Evolutionary conservation across 2,797 vertebrate species (phyloP).

Genomic region (Sebastes hubbsi): DNA sequence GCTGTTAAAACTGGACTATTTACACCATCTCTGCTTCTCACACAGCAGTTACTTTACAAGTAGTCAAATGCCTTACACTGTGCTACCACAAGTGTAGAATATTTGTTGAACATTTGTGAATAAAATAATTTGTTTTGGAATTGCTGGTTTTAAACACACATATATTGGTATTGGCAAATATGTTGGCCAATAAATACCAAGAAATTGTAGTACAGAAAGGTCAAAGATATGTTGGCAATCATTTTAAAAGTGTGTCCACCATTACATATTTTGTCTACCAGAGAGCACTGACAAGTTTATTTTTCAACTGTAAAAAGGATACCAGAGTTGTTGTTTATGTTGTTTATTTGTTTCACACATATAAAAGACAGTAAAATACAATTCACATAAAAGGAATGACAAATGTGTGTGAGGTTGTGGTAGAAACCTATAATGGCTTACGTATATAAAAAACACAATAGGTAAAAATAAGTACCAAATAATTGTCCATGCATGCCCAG

Average conservation of each 20-base stretch:
- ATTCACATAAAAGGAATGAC: no score
- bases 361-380: no score
- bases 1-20: neutral
- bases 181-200: neutral
- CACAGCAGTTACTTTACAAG: neutral
- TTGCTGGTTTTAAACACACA: neutral
- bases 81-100: neutral
- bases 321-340: no score
- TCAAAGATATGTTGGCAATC: neutral
- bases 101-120: neutral
- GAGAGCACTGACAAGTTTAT: neutral
- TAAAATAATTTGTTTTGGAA: neutral
- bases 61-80: neutral
- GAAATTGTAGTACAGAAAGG: neutral
- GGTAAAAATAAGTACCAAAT: no score
- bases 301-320: neutral
- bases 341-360: no score
- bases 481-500: no score
- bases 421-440: no score
- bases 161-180: neutral
- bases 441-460: no score
- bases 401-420: no score
- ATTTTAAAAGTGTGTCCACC: neutral
- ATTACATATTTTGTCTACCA: neutral
- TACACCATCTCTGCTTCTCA: neutral